phyloP scores from a whole-genome alignment of 2,113 vertebrate species.

The Neogobius melanostomus region DNA sequence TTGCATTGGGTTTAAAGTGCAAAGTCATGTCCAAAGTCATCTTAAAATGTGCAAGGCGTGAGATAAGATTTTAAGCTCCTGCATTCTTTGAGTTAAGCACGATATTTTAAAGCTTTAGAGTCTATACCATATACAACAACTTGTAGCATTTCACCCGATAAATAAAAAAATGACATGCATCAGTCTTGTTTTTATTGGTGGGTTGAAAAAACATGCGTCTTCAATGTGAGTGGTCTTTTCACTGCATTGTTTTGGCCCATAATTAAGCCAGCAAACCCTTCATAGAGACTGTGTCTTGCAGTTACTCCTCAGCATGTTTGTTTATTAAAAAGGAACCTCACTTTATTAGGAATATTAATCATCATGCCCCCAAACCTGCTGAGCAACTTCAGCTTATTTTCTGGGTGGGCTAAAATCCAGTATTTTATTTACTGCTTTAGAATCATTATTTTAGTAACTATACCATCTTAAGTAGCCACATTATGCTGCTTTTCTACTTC shows the following conservation, averaged over 20 bases:
- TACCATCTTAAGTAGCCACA: constrained; percentile 2
- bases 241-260: not conserved
- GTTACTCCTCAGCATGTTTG: constrained; percentile 4
- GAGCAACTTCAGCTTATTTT: not conserved
- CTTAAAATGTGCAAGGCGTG: not conserved
- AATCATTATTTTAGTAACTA: constrained; percentile 12
- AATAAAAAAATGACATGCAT: too few species aligned
- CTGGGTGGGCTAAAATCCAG: not conserved
- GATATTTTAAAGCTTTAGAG: not conserved
- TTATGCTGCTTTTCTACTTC: too few species aligned
- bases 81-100: not conserved
- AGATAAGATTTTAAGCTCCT: not conserved
- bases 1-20: not conserved
- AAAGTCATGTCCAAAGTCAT: constrained; percentile 7
- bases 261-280: not conserved
- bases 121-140: not conserved
- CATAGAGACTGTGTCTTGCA: not conserved
- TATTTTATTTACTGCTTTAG: not conserved
- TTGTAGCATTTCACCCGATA: not conserved
- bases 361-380: not conserved
- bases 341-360: constrained; percentile 1
- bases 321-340: constrained; percentile 3
- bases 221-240: not conserved
- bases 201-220: too few species aligned
- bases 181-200: too few species aligned